Conservation (phyloP, 2,888 invertebrate species). For the Lordiphosa andalusiaca region DNA sequence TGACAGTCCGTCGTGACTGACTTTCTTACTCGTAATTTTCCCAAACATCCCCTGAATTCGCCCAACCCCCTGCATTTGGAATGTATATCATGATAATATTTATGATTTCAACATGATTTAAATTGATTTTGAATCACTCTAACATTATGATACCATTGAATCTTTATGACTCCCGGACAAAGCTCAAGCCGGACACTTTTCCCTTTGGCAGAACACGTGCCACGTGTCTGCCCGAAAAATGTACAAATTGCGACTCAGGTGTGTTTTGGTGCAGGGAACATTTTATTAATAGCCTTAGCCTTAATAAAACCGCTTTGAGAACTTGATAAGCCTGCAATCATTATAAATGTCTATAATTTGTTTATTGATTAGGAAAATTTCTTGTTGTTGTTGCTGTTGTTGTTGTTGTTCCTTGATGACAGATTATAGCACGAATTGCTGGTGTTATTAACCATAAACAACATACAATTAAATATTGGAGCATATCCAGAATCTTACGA, state of each 20-base stretch:
- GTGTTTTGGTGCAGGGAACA: not conserved
- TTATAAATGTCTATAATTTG: constrained; percentile 67
- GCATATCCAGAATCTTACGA: not conserved
- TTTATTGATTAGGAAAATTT: constrained; percentile 51
- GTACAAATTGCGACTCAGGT: constrained; percentile 10
- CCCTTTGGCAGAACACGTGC: constrained; percentile 41
- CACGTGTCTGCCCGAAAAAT: constrained; percentile 46
- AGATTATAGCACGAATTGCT: constrained; percentile 5
- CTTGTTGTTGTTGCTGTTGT: constrained; percentile 33
- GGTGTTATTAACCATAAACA: not conserved
- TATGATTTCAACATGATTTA: constrained; percentile 10
- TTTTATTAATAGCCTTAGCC: constrained; percentile 56
- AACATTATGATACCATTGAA: constrained; percentile 9
- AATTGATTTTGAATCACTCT: constrained; percentile 11
- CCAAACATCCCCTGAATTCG: not conserved
- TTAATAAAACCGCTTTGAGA: constrained; percentile 52
- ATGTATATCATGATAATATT: constrained; percentile 6
- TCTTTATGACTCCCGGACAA: not conserved
- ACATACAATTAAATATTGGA: not conserved
- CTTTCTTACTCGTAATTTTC: no score
- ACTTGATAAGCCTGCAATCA: constrained; percentile 51
- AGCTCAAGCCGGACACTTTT: not conserved
- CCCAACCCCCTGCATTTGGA: not conserved
- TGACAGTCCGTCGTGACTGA: no score
- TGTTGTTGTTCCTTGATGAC: constrained; percentile 20